Evolutionary conservation across 2,797 vertebrate species (phyloP), one percentile per base, ranked within the genome.

Genomic region (Falco biarmicus): DNA sequence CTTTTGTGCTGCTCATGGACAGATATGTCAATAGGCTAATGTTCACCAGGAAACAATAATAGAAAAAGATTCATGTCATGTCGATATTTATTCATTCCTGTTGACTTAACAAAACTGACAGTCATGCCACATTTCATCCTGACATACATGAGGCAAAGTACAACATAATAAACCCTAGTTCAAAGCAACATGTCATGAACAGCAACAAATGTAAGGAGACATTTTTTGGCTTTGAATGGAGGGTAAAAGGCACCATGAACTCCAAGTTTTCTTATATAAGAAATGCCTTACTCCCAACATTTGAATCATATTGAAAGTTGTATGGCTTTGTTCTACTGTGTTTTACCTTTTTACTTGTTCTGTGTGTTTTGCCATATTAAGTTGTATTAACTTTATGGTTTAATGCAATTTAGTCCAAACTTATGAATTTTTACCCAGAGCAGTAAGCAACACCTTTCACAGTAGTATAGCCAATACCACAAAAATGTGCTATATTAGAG

Each of bases 51-150:
- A 95, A 68, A 10, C 24, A 80, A 18, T 92, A 94, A 93, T 47
- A 86, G 57, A 48, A 94, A 95, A 94, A 82, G 20, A 87, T 95
- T 87, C 56, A 80, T 91, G 70, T 81, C 69, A 78, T 63, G 83
- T 95, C 88, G 89, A 78, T 96, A 95, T 95, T 97, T 96, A 50
- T 84, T 96, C 57, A 61, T 96, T 91, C 69, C 95, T 86, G 69
- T 73, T 86, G 53, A 22, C 64, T 96, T 96, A 97, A 78, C 6
- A 51, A 97, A 97, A 94, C 83, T 92, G 94, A 95, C 84, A 97
- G 69, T 90, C 84, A 51, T 93, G 90, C 95, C 90, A 96, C 60
- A 92, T 96, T 97, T 97, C 93, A 97, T 97, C 71, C 90, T 86
- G 78, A 82, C 77, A 87, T 32, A 82, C 60, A 92, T 14, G 29